Evolutionary conservation across 2,113 vertebrate species (phyloP), one percentile per base, ranked within the genome.

Genomic region (Syngnathus floridae): DNA sequence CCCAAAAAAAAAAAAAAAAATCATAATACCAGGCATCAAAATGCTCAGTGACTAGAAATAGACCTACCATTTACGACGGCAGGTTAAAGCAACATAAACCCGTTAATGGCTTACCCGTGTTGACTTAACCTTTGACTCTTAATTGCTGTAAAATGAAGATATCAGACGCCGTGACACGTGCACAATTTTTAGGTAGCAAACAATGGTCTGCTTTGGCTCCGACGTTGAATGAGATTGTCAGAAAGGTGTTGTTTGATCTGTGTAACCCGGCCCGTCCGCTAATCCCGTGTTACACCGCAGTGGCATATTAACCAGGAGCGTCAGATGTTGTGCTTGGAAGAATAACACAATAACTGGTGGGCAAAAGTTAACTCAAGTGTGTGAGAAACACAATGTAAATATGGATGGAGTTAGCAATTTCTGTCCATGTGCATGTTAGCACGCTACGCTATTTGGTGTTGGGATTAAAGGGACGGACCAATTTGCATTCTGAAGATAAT

Each of bases 231-330:
- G 3, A 55, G 26, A 55, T 22, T 13, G 52, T 31, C 5, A 13
- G 22, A 55, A 55, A 71, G 62, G 19, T 37, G 35, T 31, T 35
- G 65, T 62, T 41, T 61, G 43, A 41, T 26, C 67, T 70, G 43
- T 64, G 74, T 78, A 72, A 82, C 67, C 73, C 26, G 56, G 9
- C 57, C 63, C 57, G 36, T 71, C 74, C 38, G 49, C 63, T 81
- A 82, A 85, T 83, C 75, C 72, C 71, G 48, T 67, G 56, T 84
- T 82, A 82, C 78, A 74, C 71, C 79, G 77, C 69, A 73, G 74
- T 78, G 74, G 81, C 60, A 73, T 61, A 72, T 77, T 73, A 82
- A 75, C 58, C 49, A 69, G 65, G 67, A 73, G 35, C 52, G 67
- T 49, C n/a, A 65, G 35, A 69, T 46, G 64, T 69, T 75, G 48